Percentiles rank a stretch among this genome's conserved stretches.
These are phyloP conservation scores for Pyrocephalus nanus DNA, from an alignment of 2,797 vertebrate genomes.

Conservation along the genomic window DNA sequence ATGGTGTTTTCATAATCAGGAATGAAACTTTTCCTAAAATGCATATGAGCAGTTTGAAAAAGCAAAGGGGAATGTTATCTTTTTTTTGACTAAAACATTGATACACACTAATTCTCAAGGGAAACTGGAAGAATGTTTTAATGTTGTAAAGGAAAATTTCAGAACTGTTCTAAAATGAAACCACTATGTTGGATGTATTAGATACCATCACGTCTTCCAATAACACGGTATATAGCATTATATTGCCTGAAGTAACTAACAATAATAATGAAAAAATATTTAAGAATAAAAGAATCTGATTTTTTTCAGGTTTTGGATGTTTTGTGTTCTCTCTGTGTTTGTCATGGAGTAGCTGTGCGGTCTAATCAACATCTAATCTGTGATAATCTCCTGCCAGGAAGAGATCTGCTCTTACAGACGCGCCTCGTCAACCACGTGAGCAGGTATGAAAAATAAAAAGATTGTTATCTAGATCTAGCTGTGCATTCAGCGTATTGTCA, in stretches of 20 bases:
- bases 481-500: not conserved
- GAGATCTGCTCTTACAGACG: slow-evolving; percentile 92
- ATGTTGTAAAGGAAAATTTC: not conserved
- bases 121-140: not conserved
- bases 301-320: slow-evolving; percentile 88
- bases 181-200: not conserved
- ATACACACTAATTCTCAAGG: not conserved
- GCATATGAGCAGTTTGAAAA: not conserved
- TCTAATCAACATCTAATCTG: slow-evolving; percentile 96
- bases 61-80: not conserved
- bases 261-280: not conserved
- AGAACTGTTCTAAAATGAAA: not conserved
- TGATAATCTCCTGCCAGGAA: slow-evolving; percentile 94
- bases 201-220: not conserved
- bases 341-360: slow-evolving; percentile 93
- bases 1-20: not conserved
- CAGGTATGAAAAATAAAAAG: slow-evolving; percentile 78
- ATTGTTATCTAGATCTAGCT: not conserved
- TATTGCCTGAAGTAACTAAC: not conserved
- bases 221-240: not conserved
- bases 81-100: not conserved
- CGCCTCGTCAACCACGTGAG: slow-evolving; percentile 92
- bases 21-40: not conserved
- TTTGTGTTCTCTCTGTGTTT: slow-evolving; percentile 93
- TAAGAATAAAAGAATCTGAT: not conserved